Evolutionary conservation across 2,797 vertebrate species (phyloP), one percentile per base, ranked within the genome.

Genomic region (Lindbergichthys nudifrons): DNA sequence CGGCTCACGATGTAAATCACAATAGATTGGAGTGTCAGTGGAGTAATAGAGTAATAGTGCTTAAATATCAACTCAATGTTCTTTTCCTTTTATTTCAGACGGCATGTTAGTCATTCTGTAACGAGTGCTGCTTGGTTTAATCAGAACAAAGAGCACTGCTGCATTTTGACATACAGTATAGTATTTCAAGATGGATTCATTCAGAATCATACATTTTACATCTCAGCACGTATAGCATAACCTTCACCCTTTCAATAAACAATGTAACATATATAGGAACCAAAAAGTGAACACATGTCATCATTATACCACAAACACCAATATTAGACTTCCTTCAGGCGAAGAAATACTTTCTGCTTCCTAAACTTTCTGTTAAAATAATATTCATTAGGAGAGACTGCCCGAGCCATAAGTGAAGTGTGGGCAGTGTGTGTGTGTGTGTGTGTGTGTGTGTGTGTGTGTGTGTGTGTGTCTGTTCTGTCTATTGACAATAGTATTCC

Each of bases 351-450:
- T 82, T 73, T 56, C 67, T 82, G 58, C 67, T 82, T 83, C 66
- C 69, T 67, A 41, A 76, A 71, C 61, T 84, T 84, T 82, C 74
- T 85, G 79, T 66, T 88, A 71, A 85, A 88, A 83, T 70, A 80
- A 81, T 83, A 67, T 89, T 92, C 84, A 89, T 89, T 85, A 87
- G 77, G 63, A 78, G 62, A 80, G 73, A 65, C 67, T 54, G 63
- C 46, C 42, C 16, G 51, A 80, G 73, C 64, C 67, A 30, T 23
- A 83, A 75, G 58, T 74, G 61, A 67, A 79, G 73, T 63, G 73
- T 82, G 71, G 71, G 82, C 41, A 70, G 54, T 73, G 65, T 70
- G 60, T 71, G 64, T 75, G 61, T 53, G 62, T 32, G 54, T 30
- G 54, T n/a, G 53, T 18, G 60, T 56, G 63, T 82, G 23, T 69